Evolutionary conservation across 2,113 vertebrate genomes (phyloP), one percentile per base, ranked within the genome.

Genomic region (Perca fluviatilis): DNA sequence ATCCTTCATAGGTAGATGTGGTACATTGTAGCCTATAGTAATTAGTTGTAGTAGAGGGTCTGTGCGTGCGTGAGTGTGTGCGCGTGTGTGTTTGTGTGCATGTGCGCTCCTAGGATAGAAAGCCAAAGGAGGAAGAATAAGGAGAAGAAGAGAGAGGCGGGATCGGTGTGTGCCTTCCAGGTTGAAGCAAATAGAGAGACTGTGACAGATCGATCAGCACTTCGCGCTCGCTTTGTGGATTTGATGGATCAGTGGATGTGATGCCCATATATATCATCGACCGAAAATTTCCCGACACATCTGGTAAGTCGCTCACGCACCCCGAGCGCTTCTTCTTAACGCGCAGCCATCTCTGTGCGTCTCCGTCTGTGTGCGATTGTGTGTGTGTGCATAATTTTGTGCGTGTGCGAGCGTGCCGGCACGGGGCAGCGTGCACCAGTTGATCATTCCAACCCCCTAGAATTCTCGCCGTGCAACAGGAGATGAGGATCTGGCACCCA

Each of bases 261-360:
- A 96, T 96, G 92, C 86, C 93, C 91, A 90, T 95, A 88, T 91
- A 92, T 92, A 93, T 92, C 89, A 92, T 92, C 94, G 94, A 94
- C 88, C 92, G 94, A 92, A 96, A 91, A 95, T 93, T 95, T 92
- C 90, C 93, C 83, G 94, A 94, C 85, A 90, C 94, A 92, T 91
- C 91, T 88, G 96, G 96, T 96, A 92, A 96, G 96, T 95, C 85
- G 53, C 43, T 86, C 83, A 64, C 74, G 66, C 79, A 33, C 23
- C 56, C 49, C 11, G 76, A 58, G 77, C 56, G 60, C 77, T 54
- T 47, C 70, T 66, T 63, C 12, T 69, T 69, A 56, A 65, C 80
- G 80, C 51, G 40, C 76, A 80, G 75, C 87, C 86, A 74, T 87
- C 46, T 64, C 65, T 56, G 85, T 76, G 78, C 50, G 79, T 72